Percentiles rank a stretch among this genome's conserved stretches.
Evolutionary conservation across 2,113 vertebrate genomes (phyloP).

Genomic region (Chloebia gouldiae): DNA sequence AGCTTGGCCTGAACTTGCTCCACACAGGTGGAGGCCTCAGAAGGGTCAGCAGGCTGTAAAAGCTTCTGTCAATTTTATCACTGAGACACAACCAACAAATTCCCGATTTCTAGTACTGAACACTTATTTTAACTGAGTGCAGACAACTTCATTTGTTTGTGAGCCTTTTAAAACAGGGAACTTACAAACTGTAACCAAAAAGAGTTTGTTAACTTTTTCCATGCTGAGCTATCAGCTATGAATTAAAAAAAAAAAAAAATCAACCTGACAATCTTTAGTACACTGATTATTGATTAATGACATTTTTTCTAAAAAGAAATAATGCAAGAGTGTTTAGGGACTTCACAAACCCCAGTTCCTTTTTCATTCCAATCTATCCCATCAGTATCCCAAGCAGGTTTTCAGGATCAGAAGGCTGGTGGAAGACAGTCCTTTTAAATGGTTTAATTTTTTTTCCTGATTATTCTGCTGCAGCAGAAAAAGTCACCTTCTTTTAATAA

Average conservation of each 20-base stretch:
- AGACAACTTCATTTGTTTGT: background rate
- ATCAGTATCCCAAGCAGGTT: background rate
- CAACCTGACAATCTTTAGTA: background rate
- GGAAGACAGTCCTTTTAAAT: background rate
- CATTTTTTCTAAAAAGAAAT: background rate
- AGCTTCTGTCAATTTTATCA: background rate
- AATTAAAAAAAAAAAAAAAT: background rate
- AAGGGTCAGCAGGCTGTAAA: background rate
- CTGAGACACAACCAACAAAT: background rate
- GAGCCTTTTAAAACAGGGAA: background rate
- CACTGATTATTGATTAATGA: background rate
- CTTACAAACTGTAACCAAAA: background rate
- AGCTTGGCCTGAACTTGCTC: background rate
- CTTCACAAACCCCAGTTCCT: background rate
- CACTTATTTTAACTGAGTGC: background rate
- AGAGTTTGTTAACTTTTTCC: background rate
- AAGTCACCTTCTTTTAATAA: conserved; percentile 37
- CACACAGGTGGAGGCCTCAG: background rate
- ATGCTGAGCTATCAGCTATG: background rate
- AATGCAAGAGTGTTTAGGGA: background rate
- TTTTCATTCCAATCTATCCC: background rate
- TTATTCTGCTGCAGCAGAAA: background rate
- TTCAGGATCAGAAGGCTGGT: background rate
- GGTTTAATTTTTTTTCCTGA: background rate
- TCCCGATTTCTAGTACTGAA: background rate